Base-by-base conservation (phyloP, 2,888 invertebrate species). In the Trissolcus japonicus region DNA sequence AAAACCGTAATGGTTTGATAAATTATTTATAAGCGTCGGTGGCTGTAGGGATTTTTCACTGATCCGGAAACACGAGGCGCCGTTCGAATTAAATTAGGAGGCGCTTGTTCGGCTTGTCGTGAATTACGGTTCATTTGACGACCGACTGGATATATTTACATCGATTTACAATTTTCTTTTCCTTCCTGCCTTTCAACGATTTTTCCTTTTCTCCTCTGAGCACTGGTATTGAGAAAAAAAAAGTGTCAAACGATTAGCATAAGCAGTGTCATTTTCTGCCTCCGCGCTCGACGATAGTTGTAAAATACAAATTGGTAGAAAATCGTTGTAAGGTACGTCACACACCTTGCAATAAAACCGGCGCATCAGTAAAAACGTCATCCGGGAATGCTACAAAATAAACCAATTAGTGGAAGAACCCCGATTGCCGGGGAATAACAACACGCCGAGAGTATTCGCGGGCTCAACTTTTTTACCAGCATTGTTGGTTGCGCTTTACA, bases 371-470 rank as follows among this genome's bases (percentile, higher is more conserved):
- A 60, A 51, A 57, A 65, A 72, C 62, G 77, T 62, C 59, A 69
- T n/a, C 54, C 66, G 78, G 79, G 81, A 80, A 80, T 80, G 80
- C 79, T 76, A 68, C 65, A 66, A 80, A 82, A 80, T 73, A 74
- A 79, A 56, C 80, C 81, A 81, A 82, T 82, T 82, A 81, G 74
- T 73, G 59, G 0, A 35, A 54, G 65, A 68, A 72, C 60, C 65
- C 46, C 73, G 57, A 71, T 74, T 69, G 57, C 56, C 59, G 51
- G 65, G 63, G 53, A 71, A 71, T 63, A 72, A 76, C 67, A 43
- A 57, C 60, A 54, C 54, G 19, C 19, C 19, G 46, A 41, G 66
- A 25, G 71, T 61, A 62, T 71, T 53, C 62, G 65, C 53, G 41
- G 46, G 46, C 69, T 60, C 50, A 55, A 57, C 40, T 55, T 72